Conservation (phyloP, 2,113 vertebrate species). For the Fukomys damarensis region DNA sequence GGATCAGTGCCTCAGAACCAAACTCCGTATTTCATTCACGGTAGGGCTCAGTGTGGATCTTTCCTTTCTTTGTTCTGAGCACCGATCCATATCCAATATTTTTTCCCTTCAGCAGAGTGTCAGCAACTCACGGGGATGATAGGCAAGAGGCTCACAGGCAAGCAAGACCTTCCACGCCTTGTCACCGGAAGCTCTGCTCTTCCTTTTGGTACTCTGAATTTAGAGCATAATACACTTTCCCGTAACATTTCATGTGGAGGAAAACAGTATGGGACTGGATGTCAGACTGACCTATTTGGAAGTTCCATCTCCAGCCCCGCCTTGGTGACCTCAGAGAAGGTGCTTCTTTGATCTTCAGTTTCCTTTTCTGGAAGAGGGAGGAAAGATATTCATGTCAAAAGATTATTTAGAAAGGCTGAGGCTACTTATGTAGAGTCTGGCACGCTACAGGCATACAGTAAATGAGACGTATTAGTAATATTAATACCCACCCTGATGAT, state of each 20-base stretch:
- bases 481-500: not conserved
- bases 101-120: not conserved
- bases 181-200: not conserved
- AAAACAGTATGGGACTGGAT: not conserved
- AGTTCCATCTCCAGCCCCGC: not conserved
- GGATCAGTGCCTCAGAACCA: not conserved
- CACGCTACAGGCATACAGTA: not conserved
- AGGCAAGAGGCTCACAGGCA: not conserved
- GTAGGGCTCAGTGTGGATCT: not conserved
- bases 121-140: not conserved
- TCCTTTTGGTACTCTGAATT: not conserved
- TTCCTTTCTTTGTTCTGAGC: not conserved
- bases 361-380: slow-evolving; percentile 21
- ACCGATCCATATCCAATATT: not conserved
- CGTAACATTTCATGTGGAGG: slow-evolving; percentile 1
- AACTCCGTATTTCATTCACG: not conserved
- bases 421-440: not conserved
- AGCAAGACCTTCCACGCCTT: slow-evolving; percentile 17
- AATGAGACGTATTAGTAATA: not conserved
- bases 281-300: not conserved
- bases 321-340: not conserved
- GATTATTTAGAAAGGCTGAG: slow-evolving; percentile 1
- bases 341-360: not conserved
- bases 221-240: not conserved
- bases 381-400: not conserved